Percentiles rank a stretch among this genome's conserved stretches.
These are phyloP conservation scores for Coelopa pilipes DNA, from an alignment of 2,888 invertebrate species.

Conservation along the genomic window DNA sequence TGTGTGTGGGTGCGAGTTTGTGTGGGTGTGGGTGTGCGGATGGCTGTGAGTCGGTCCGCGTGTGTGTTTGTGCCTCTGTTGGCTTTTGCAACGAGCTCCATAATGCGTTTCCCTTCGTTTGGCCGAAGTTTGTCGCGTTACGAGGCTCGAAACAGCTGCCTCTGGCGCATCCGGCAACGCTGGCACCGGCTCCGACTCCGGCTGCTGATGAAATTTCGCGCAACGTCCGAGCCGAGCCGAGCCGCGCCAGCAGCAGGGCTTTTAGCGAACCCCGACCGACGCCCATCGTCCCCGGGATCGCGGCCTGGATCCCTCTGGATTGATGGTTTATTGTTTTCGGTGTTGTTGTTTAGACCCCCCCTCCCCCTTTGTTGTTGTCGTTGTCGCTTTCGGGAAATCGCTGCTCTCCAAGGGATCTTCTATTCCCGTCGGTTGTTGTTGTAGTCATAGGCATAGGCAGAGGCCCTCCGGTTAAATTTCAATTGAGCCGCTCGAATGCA, in stretches of 20 bases:
- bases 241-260: constrained; percentile 1
- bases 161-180: background rate
- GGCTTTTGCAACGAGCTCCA: too few species aligned
- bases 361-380: background rate
- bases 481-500: constrained; percentile 23
- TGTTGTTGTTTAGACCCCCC: background rate
- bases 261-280: background rate
- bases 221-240: background rate
- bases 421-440: background rate
- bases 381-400: background rate
- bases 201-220: constrained; percentile 1
- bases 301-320: background rate
- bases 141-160: too few species aligned
- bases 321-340: constrained; percentile 28
- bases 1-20: background rate
- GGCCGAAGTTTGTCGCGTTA: background rate
- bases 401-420: too few species aligned
- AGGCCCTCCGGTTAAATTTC: constrained; percentile 22
- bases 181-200: background rate
- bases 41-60: too few species aligned
- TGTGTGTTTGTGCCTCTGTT: too few species aligned
- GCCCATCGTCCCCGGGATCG: background rate
- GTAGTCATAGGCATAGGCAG: background rate
- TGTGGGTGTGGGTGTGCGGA: too few species aligned
- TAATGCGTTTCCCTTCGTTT: background rate